Percentiles rank a stretch among this genome's conserved stretches.
Conservation (phyloP, 2,113 vertebrate genomes). For the Anolis sagrei region DNA sequence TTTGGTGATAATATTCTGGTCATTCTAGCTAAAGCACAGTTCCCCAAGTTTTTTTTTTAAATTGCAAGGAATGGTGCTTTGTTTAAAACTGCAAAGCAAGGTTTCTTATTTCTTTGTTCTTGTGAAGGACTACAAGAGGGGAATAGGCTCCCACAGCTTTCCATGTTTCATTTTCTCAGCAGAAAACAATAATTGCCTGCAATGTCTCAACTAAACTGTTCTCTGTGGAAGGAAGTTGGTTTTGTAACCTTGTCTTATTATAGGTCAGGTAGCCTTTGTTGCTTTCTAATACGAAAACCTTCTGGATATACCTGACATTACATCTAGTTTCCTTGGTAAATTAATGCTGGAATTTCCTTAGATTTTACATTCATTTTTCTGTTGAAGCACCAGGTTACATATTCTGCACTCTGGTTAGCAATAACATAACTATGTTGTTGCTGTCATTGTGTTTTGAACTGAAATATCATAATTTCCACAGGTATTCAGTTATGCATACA, state of each 20-base stretch:
- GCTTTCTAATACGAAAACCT: neutral
- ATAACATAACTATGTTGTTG: slow-evolving; percentile 8
- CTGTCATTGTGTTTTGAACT: neutral
- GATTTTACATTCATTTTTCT: neutral
- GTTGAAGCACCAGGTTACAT: neutral
- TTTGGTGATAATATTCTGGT: too few species aligned
- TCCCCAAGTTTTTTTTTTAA: too few species aligned
- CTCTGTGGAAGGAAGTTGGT: neutral
- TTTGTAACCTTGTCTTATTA: neutral
- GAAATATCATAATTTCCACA: slow-evolving; percentile 5
- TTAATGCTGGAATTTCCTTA: neutral
- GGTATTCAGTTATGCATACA: neutral
- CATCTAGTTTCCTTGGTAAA: neutral
- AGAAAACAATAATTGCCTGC: neutral
- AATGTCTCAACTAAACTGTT: neutral
- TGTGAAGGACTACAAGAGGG: neutral
- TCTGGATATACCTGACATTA: neutral
- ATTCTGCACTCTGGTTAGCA: slow-evolving; percentile 9
- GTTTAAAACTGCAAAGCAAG: neutral
- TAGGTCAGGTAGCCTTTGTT: neutral
- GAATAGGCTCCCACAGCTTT: neutral
- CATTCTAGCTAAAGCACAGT: too few species aligned
- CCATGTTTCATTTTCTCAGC: neutral
- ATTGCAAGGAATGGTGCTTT: neutral
- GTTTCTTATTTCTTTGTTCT: neutral